A percentile compares a stretch with the other conserved stretches of the same genome.
Conservation (phyloP, 2,797 vertebrate genomes). For the Odontamblyopus lacepedii region DNA sequence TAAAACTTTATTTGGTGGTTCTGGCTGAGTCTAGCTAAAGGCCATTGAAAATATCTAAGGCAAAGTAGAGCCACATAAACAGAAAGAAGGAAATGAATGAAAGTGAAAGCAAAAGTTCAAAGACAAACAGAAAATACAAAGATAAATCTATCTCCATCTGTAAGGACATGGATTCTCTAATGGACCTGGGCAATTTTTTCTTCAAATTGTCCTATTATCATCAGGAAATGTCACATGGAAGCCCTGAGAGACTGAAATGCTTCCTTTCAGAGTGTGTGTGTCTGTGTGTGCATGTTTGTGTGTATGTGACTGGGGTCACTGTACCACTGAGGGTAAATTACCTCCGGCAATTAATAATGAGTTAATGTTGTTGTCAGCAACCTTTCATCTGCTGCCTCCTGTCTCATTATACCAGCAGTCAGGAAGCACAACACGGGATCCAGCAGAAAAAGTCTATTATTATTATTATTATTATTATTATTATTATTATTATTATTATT, state of each 20-base stretch:
- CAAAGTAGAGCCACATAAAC: background rate
- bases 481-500: background rate
- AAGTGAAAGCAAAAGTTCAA: background rate
- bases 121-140: background rate
- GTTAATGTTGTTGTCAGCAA: slow-evolving; percentile 63
- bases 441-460: background rate
- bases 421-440: slow-evolving; percentile 40
- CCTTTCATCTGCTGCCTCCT: slow-evolving; percentile 56
- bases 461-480: background rate
- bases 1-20: background rate
- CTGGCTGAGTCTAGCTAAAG: background rate
- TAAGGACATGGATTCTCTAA: slow-evolving; percentile 16
- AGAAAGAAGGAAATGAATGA: background rate
- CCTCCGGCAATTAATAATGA: slow-evolving; percentile 67
- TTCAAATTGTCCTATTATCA: slow-evolving; percentile 34
- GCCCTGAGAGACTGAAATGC: slow-evolving; percentile 23
- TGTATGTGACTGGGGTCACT: slow-evolving; percentile 26
- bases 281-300: slow-evolving; percentile 19
- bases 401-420: slow-evolving; percentile 64
- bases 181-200: slow-evolving; percentile 13
- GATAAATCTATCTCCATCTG: slow-evolving; percentile 9
- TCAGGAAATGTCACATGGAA: slow-evolving; percentile 12
- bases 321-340: slow-evolving; percentile 35
- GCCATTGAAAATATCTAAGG: background rate
- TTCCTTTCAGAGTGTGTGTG: slow-evolving; percentile 4